Evolutionary conservation across 2,797 vertebrate genomes (phyloP).

Genomic region (Gymnothorax javanicus): DNA sequence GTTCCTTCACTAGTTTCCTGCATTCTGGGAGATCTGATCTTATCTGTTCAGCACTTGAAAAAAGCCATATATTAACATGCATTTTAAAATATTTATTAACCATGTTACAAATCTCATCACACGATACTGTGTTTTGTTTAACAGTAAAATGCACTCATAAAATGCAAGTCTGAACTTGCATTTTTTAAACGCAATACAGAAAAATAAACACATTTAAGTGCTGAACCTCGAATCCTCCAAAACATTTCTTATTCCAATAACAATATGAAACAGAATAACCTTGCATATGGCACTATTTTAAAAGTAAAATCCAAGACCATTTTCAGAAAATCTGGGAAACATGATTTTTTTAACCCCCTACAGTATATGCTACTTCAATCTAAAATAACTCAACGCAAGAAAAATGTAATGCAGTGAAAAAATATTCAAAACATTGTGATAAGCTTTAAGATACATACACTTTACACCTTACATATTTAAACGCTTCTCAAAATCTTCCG

Average conservation of each 20-base stretch:
- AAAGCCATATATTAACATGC: neutral
- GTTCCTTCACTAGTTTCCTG: constrained; percentile 8
- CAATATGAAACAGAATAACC: constrained; percentile 15
- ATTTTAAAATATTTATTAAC: neutral
- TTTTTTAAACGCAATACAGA: constrained; percentile 9
- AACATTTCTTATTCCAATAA: constrained; percentile 28
- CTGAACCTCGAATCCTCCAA: constrained; percentile 54
- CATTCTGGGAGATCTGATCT: neutral
- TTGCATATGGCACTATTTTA: constrained; percentile 24
- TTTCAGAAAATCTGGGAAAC: constrained; percentile 27
- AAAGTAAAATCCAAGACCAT: constrained; percentile 53
- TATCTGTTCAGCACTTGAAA: constrained; percentile 4
- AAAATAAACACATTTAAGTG: constrained; percentile 57
- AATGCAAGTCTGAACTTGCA: neutral
- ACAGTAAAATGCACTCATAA: neutral
- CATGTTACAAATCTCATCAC: neutral
- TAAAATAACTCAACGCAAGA: constrained; percentile 57
- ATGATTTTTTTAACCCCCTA: constrained; percentile 41
- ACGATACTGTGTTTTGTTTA: neutral
- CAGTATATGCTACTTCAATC: constrained; percentile 50
- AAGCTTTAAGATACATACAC: constrained; percentile 72
- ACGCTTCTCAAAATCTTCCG: constrained; percentile 63
- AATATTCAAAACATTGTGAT: constrained; percentile 63
- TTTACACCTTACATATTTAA: constrained; percentile 75
- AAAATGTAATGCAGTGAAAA: constrained; percentile 61